phyloP scores from a whole-genome alignment of 1,140 invertebrate species.

The Solen grandis region DNA sequence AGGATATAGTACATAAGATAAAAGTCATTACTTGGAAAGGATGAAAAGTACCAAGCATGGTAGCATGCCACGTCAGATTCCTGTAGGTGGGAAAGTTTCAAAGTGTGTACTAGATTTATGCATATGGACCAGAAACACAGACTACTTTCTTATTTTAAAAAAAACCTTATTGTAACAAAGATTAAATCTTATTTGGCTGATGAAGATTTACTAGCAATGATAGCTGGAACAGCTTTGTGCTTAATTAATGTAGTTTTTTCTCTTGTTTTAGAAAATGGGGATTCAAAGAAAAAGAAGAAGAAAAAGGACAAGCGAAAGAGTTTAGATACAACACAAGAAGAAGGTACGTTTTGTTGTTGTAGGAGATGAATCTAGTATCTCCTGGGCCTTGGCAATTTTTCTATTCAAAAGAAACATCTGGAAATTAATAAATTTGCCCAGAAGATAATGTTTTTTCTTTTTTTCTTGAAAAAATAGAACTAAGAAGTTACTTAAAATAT shows the following conservation, averaged over 20 bases:
- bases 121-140: background rate
- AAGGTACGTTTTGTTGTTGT: background rate
- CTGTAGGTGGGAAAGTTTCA: background rate
- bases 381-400: background rate
- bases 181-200: background rate
- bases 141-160: conserved; percentile 7
- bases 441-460: no score
- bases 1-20: no score
- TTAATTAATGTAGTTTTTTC: conserved; percentile 7
- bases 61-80: no score
- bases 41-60: no score
- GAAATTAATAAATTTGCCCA: no score
- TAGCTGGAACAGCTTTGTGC: conserved; percentile 15
- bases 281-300: conserved; percentile 49
- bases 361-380: background rate
- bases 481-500: no score
- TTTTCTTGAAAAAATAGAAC: no score
- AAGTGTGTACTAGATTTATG: background rate
- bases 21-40: no score
- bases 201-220: background rate
- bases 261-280: conserved; percentile 8
- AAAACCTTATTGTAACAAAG: background rate
- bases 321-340: conserved; percentile 46
- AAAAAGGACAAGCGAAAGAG: conserved; percentile 44
- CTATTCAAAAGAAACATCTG: no score